Evolutionary conservation across 2,797 vertebrate species (phyloP).

Genomic region (Xiphorhynchus erythropygius): DNA sequence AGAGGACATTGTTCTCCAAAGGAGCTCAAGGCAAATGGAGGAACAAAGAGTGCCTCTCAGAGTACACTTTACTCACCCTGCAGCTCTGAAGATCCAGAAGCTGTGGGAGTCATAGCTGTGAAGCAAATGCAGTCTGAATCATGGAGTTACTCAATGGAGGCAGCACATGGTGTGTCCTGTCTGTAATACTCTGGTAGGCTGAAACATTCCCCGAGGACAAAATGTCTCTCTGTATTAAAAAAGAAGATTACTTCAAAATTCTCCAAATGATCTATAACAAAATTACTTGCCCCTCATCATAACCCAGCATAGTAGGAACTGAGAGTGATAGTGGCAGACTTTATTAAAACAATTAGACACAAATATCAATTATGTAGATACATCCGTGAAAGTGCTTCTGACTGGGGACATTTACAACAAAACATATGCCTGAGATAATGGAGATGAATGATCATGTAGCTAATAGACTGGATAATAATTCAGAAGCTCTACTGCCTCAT

Average conservation of each 20-base stretch:
- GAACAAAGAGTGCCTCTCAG: background rate
- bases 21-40: background rate
- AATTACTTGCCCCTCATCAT: background rate
- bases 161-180: constrained; percentile 68
- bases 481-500: background rate
- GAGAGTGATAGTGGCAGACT: background rate
- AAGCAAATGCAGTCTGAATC: constrained; percentile 52
- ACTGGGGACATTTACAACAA: background rate
- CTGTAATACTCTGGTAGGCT: constrained; percentile 76
- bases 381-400: background rate
- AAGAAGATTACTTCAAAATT: background rate
- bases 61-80: constrained; percentile 59
- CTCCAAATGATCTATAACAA: background rate
- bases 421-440: rapidly evolving
- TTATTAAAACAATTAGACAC: background rate
- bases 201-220: constrained; percentile 72
- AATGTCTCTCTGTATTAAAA: constrained; percentile 64
- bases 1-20: background rate
- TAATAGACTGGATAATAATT: background rate
- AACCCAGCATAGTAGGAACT: background rate
- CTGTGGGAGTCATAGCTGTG: constrained; percentile 73
- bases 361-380: background rate
- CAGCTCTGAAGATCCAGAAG: constrained; percentile 62
- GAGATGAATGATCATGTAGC: background rate
- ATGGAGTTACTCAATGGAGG: constrained; percentile 67